These are phyloP conservation scores for Streptopelia turtur DNA, from an alignment of 2,797 vertebrate genomes.

Conservation along the genomic window DNA sequence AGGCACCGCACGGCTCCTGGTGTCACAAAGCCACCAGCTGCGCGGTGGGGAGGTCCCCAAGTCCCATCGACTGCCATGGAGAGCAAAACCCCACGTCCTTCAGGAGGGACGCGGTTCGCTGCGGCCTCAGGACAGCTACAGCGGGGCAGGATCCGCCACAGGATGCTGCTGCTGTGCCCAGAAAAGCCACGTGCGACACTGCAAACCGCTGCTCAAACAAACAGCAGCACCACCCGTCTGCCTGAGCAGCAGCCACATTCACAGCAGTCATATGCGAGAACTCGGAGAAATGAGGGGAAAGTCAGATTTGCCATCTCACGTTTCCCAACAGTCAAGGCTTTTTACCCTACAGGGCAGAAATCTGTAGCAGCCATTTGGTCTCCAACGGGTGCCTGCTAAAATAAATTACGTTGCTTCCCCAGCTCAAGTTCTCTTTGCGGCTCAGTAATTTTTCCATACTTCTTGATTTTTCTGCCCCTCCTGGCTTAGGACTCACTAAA, in stretches of 20 bases:
- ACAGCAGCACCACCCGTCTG: background rate
- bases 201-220: background rate
- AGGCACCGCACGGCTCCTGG: fast-evolving
- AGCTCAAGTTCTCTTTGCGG: background rate
- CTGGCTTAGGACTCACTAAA: background rate
- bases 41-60: background rate
- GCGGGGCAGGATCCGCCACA: background rate
- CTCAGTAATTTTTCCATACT: background rate
- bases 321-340: background rate
- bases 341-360: background rate
- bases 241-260: background rate
- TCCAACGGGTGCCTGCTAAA: background rate
- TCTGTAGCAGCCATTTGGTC: background rate
- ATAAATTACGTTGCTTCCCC: background rate
- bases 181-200: background rate
- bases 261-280: background rate
- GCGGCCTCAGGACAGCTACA: background rate
- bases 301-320: background rate
- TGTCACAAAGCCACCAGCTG: background rate
- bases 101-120: background rate
- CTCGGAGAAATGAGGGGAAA: background rate
- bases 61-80: too few relatives aligned
- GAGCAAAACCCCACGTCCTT: background rate
- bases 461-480: background rate
- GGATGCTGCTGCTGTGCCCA: background rate